Percentiles rank a stretch among this genome's conserved stretches.
These are phyloP conservation scores for Aphidius ervi DNA, from an alignment of 1,140 invertebrate genomes.

Conservation along the genomic window DNA sequence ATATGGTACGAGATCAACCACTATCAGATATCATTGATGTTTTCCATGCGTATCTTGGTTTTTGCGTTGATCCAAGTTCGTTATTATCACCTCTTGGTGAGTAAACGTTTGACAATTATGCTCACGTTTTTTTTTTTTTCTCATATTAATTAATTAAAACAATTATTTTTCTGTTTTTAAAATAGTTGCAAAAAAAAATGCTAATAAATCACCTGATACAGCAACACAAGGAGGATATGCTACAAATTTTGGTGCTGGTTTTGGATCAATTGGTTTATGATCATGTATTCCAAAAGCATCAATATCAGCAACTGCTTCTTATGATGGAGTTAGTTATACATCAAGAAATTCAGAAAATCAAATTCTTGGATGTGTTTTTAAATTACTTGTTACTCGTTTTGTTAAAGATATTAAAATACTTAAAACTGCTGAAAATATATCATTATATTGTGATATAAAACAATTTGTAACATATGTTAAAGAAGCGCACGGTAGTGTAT, in stretches of 20 bases:
- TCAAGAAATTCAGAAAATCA: conserved; percentile 78
- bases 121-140: background rate
- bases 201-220: conserved; percentile 64
- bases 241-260: conserved; percentile 79
- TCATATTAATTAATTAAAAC: conserved; percentile 2
- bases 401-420: conserved; percentile 79
- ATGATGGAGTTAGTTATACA: conserved; percentile 49
- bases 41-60: conserved; percentile 92
- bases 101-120: conserved; percentile 37
- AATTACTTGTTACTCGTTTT: conserved; percentile 82
- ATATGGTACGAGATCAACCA: conserved; percentile 72
- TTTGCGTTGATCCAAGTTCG: conserved; percentile 85
- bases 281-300: conserved; percentile 7
- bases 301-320: conserved; percentile 24
- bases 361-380: conserved; percentile 82
- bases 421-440: conserved; percentile 86
- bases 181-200: conserved; percentile 67
- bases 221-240: conserved; percentile 66
- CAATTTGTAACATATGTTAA: conserved; percentile 91
- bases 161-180: background rate
- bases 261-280: background rate
- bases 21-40: conserved; percentile 86
- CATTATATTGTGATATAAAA: conserved; percentile 87
- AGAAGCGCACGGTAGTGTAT: conserved; percentile 93
- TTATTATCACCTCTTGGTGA: conserved; percentile 81